These are phyloP conservation scores for Tachina grossa DNA, from an alignment of 2,888 invertebrate species.

Conservation along the genomic window DNA sequence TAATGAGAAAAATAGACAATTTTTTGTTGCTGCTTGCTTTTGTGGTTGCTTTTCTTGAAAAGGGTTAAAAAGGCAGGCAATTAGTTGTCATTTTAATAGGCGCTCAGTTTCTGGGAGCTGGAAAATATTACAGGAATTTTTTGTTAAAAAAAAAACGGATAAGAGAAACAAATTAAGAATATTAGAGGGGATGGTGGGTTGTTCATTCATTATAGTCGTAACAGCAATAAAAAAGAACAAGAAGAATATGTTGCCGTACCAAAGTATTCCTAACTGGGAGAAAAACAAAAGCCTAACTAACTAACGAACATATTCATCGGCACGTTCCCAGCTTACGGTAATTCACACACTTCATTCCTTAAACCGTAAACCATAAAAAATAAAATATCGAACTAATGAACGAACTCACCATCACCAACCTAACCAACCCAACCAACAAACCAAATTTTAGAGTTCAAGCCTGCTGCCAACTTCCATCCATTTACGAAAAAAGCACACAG, in stretches of 20 bases:
- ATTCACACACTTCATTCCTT: background rate
- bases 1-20: slow-evolving; percentile 53
- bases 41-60: slow-evolving; percentile 29
- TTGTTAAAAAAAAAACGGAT: slow-evolving; percentile 37
- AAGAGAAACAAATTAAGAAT: slow-evolving; percentile 66
- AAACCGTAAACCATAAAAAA: background rate
- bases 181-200: slow-evolving; percentile 53
- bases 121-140: slow-evolving; percentile 65
- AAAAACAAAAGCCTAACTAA: slow-evolving; percentile 10
- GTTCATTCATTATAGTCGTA: slow-evolving; percentile 45
- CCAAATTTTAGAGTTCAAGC: slow-evolving; percentile 50
- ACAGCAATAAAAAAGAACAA: background rate
- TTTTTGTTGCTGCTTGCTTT: slow-evolving; percentile 10
- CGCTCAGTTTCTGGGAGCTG: slow-evolving; percentile 68
- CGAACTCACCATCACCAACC: background rate
- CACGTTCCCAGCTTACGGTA: background rate
- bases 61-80: slow-evolving; percentile 70
- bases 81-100: slow-evolving; percentile 73
- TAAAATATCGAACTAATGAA: background rate
- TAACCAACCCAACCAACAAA: too few relatives aligned
- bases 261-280: background rate
- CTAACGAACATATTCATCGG: slow-evolving; percentile 15
- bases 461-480: slow-evolving; percentile 1
- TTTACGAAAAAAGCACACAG: background rate
- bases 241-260: slow-evolving; percentile 35